Percentiles rank a stretch among this genome's conserved stretches.
phyloP scores from a whole-genome alignment of 2,888 invertebrate species.

The Odontothrips loti region DNA sequence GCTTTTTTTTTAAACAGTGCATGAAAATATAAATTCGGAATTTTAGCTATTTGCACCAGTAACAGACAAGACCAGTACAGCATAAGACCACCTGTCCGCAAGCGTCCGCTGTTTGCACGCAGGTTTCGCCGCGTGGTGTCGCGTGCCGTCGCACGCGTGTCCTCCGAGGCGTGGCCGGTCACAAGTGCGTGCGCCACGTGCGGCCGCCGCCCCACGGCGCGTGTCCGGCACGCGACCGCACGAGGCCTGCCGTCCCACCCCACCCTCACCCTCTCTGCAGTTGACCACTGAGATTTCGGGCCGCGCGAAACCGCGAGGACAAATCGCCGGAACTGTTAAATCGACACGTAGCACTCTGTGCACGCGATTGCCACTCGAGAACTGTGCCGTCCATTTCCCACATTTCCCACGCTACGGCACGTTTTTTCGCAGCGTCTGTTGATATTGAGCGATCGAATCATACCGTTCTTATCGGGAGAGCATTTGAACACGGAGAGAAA shows the following conservation, averaged over 20 bases:
- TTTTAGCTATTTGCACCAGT: background rate
- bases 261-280: too few species aligned
- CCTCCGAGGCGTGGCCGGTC: conserved; percentile 5
- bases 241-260: background rate
- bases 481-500: too few species aligned
- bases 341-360: background rate
- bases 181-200: background rate
- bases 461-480: too few species aligned
- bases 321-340: background rate
- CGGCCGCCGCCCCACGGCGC: background rate
- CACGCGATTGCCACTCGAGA: background rate
- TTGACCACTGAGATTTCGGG: background rate
- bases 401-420: too few species aligned
- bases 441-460: too few species aligned
- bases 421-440: too few species aligned
- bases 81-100: too few species aligned
- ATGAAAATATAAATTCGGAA: background rate
- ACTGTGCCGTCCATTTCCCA: too few species aligned
- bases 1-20: too few species aligned
- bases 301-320: background rate
- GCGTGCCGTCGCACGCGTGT: background rate
- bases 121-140: background rate
- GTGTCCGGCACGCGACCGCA: background rate
- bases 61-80: background rate
- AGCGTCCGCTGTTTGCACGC: too few species aligned